These are phyloP conservation scores for Chaetura pelagica DNA, from an alignment of 2,113 vertebrate species.

Conservation along the genomic window DNA sequence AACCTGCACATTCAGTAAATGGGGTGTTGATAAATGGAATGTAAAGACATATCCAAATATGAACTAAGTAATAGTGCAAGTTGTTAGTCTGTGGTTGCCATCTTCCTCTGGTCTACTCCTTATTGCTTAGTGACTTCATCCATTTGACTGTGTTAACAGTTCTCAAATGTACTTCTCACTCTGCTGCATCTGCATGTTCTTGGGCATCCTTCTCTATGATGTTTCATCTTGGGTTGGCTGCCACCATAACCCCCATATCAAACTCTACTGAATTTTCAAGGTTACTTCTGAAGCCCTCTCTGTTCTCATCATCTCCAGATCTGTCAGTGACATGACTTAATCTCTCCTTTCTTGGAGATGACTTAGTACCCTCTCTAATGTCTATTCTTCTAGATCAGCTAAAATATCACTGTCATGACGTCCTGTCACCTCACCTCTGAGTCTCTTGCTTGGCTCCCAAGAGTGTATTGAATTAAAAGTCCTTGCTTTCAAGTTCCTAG, in stretches of 20 bases:
- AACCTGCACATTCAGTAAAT: background rate
- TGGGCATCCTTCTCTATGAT: background rate
- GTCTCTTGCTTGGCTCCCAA: background rate
- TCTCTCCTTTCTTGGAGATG: background rate
- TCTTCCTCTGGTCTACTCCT: background rate
- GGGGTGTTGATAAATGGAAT: background rate
- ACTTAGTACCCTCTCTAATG: background rate
- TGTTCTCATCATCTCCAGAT: background rate
- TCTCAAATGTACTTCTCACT: background rate
- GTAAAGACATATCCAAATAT: background rate
- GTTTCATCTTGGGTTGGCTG: background rate
- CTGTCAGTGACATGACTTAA: background rate
- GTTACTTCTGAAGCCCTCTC: background rate
- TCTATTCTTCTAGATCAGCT: background rate
- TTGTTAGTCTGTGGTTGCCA: background rate
- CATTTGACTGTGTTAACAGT: background rate
- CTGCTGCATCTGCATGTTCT: background rate
- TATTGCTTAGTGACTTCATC: background rate
- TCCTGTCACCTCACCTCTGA: background rate
- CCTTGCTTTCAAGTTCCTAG: background rate
- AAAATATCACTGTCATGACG: background rate
- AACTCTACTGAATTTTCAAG: background rate
- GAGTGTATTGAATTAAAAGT: background rate
- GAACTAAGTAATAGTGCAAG: background rate
- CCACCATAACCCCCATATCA: background rate